Evolutionary conservation across 2,797 vertebrate genomes (phyloP), one percentile per base, ranked within the genome.

Genomic region (Onychomys leucogaster): DNA sequence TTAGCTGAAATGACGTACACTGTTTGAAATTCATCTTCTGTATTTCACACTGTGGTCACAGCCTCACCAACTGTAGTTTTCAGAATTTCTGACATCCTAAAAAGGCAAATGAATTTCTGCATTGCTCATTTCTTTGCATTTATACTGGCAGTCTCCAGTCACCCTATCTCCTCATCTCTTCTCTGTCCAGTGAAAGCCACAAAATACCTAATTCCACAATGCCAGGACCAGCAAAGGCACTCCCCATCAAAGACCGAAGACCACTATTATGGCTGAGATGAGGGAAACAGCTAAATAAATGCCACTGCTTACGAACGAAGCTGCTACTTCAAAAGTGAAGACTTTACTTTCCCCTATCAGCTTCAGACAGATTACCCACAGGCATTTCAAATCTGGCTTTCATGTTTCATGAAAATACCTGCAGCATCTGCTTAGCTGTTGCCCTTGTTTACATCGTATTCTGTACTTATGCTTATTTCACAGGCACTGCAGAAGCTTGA

Each of bases 341-440:
- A 34, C 61, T 95, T 95, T 87, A 86, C 63, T 61, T 80, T 86
- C 61, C 59, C 63, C 82, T 90, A 92, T 94, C 90, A 94, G 94
- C 27, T 57, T 57, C 49, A 86, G n/a, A 92, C 88, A 90, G 94
- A 86, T 91, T 77, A 96, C 90, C 95, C 89, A 29, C 23, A 92
- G 92, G 95, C 95, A 94, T 96, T 97, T 95, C 86, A 92, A 94
- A 89, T 83, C 67, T 71, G 69, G 41, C 86, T 96, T 95, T 97
- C 75, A 87, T 67, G 86, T 95, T 94, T 95, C 95, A 91, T 55
- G 34, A 91, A 97, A 94, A 97, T 23, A 94, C 77, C 91, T 61
- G 88, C 6, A 90, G 84, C 92, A 95, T 67, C 73, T 1, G 0
- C 78, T 96, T 94, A 96, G 90, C 93, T 92, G 55, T 75, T 63